A percentile compares a stretch with the other conserved stretches of the same genome.
These are phyloP conservation scores for Characodon lateralis DNA, from an alignment of 2,797 vertebrate species.

Conservation along the genomic window DNA sequence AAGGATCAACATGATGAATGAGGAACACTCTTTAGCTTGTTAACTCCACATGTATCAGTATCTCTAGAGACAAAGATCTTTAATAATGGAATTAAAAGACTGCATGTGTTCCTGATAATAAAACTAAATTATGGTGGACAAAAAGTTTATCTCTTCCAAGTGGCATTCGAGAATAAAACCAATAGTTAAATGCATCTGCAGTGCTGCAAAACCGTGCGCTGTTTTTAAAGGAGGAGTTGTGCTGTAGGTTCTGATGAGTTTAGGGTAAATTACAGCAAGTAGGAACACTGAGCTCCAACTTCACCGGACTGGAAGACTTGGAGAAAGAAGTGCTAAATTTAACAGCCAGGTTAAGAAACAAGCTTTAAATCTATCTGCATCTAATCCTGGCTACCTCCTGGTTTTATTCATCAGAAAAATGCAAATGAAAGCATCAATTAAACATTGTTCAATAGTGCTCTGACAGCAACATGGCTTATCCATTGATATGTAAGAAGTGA, in stretches of 20 bases:
- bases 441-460: background rate
- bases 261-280: background rate
- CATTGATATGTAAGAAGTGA: background rate
- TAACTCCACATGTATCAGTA: conserved; percentile 15
- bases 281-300: background rate
- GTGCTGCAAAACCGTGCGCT: background rate
- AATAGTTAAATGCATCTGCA: background rate
- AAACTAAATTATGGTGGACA: background rate
- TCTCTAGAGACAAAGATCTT: conserved; percentile 17
- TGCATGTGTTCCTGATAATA: conserved; percentile 14
- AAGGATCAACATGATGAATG: conserved; percentile 47
- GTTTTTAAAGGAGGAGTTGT: background rate
- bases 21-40: conserved; percentile 30
- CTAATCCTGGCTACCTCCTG: no score
- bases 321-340: background rate
- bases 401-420: background rate
- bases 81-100: conserved; percentile 11
- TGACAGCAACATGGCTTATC: background rate
- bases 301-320: background rate
- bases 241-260: no score
- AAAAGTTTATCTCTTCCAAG: background rate
- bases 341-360: background rate
- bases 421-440: background rate
- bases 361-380: background rate
- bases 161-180: background rate